Evolutionary conservation across 2,888 invertebrate genomes (phyloP), one percentile per base, ranked within the genome.

Genomic region (Coronaproctus castanopsis): DNA sequence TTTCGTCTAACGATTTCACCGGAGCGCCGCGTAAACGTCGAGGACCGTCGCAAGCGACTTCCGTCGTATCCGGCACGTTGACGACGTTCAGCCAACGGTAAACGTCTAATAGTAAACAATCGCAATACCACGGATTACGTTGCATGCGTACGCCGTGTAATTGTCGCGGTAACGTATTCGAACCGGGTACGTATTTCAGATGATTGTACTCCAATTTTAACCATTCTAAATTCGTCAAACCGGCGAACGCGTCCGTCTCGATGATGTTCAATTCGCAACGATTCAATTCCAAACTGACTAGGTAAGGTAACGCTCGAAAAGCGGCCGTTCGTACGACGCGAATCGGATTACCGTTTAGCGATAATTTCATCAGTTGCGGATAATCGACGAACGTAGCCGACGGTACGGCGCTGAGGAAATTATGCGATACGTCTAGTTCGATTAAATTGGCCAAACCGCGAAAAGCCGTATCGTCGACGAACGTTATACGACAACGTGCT

Each of bases 41-140:
- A 5, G 89, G 89, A 55, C 80, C 77, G 59, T 78, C 77, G 71
- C 89, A 90, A 68, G 80, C 77, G 24, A 88, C 87, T 68, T 88
- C 87, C 58, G 83, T 80, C 24, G 82, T 78, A 69, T 85, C 82
- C 8, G 87, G 85, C 65, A 85, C 81, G 68, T 82, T 83, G 69
- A 83, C 82, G 69, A 80, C 80, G 65, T 78, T 76, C 67, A 91
- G 76, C 88, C 89, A 90, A 64, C 77, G 73, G 69, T 86, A 81
- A 68, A 90, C 74, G 67, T 85, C 82, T 65, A 82, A 75, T 68
- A 90, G 76, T 66, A 82, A 79, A 71, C 91, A 91, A 72, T 90
- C 87, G 72, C 91, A 91, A 66, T 81, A 78, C 91, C 90, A 91
- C 65, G 85, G 83, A 76, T 91, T 91, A 70, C 83, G 83, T 70